Conservation (phyloP, 2,113 vertebrate genomes). For the Dolichotis patagonum region DNA sequence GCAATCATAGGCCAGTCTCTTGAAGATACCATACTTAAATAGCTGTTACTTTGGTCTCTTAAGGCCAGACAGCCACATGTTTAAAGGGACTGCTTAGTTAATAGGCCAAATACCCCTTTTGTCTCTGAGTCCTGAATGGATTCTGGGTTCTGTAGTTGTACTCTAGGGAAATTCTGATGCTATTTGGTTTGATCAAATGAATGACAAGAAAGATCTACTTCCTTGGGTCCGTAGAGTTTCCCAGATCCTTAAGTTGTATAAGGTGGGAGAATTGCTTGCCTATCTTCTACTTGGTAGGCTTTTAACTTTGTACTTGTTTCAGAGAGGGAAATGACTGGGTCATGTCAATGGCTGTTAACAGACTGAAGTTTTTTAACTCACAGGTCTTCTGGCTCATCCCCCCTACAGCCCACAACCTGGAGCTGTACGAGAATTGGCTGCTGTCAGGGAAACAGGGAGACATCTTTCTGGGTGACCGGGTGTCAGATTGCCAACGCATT, state of each 20-base stretch:
- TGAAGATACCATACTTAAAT: not conserved
- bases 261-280: not conserved
- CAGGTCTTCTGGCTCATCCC: conserved; percentile 99
- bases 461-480: conserved; percentile 98
- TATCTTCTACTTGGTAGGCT: not conserved
- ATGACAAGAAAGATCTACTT: conserved; percentile 2
- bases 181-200: not conserved
- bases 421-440: conserved; percentile 99
- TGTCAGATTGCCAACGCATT: conserved; percentile 95
- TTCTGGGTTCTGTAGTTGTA: not conserved
- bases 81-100: not conserved
- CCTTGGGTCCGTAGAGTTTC: not conserved
- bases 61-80: not conserved
- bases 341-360: conserved; percentile 77
- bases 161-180: not conserved
- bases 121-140: not conserved
- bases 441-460: conserved; percentile 99
- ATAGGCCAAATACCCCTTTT: not conserved
- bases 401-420: conserved; percentile 96
- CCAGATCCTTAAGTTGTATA: not conserved
- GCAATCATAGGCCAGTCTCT: conserved; percentile 15
- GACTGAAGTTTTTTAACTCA: conserved; percentile 78
- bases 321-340: conserved; percentile 57
- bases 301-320: conserved; percentile 15
- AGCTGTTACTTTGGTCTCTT: not conserved